phyloP scores from a whole-genome alignment of 2,888 invertebrate genomes.

The Ophion slaviceki region DNA sequence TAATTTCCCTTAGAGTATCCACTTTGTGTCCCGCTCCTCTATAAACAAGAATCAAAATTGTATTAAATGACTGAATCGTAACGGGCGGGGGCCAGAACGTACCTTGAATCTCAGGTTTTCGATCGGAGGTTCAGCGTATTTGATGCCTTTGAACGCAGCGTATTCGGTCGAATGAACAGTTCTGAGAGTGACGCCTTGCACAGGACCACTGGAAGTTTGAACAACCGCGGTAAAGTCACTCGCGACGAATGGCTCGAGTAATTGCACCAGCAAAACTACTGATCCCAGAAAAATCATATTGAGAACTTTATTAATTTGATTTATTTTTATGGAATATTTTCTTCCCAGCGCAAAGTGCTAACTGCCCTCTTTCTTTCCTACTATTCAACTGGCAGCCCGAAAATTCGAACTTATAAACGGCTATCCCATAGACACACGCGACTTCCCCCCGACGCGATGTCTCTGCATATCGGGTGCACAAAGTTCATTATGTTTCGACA shows the following conservation, averaged over 20 bases:
- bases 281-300: neutral
- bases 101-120: constrained; percentile 73
- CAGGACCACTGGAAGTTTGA: constrained; percentile 70
- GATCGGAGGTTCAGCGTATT: constrained; percentile 71
- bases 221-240: constrained; percentile 62
- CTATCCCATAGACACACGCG: neutral
- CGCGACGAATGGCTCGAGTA: neutral
- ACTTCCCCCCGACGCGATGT: neutral
- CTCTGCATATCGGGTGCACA: neutral
- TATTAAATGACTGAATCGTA: no score
- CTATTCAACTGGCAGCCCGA: no score
- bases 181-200: constrained; percentile 68
- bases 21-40: no score
- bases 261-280: neutral
- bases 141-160: constrained; percentile 73
- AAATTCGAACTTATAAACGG: neutral
- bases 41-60: no score
- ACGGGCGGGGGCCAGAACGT: neutral
- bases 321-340: no score
- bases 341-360: neutral
- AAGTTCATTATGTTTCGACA: no score
- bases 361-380: no score
- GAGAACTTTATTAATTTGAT: neutral
- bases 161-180: constrained; percentile 64
- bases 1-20: no score